Evolutionary conservation across 2,888 invertebrate species (phyloP).

Genomic region (Drosophila borealis): DNA sequence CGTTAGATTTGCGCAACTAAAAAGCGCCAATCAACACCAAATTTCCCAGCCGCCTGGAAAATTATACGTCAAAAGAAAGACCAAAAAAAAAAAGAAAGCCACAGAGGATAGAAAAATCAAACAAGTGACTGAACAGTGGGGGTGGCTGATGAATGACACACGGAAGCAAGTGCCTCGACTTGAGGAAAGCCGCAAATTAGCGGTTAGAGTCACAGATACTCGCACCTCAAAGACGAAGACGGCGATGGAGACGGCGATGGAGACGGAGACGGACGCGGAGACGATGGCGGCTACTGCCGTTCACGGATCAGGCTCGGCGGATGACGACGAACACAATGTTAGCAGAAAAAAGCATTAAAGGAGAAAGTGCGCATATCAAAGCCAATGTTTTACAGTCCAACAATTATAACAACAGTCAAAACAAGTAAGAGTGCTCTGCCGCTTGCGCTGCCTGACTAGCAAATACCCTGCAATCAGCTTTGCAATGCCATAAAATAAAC

Average conservation of each 20-base stretch:
- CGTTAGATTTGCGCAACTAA: not conserved
- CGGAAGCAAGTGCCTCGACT: constrained; percentile 46
- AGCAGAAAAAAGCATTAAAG: constrained; percentile 77
- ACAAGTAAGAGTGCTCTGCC: constrained; percentile 10
- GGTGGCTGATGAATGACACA: constrained; percentile 38
- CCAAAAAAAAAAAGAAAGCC: constrained; percentile 28
- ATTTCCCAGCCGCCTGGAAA: constrained; percentile 7
- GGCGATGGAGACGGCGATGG: not conserved
- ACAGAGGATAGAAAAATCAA: constrained; percentile 26
- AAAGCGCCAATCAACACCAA: not conserved
- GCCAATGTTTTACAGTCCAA: constrained; percentile 73
- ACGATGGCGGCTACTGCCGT: constrained; percentile 19
- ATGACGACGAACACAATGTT: constrained; percentile 65
- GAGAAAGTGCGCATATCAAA: constrained; percentile 76
- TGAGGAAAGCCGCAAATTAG: constrained; percentile 77
- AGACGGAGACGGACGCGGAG: not conserved
- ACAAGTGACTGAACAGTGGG: constrained; percentile 21
- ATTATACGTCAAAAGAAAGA: constrained; percentile 6
- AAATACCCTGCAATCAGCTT: constrained; percentile 2
- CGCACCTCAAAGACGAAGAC: not conserved
- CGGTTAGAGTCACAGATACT: constrained; percentile 45
- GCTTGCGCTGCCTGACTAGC: no score
- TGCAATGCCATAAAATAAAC: not conserved
- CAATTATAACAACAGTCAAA: constrained; percentile 60
- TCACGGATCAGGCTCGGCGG: constrained; percentile 38